These are phyloP conservation scores for Cacoxenus indagator DNA, from an alignment of 2,888 invertebrate species.

Conservation along the genomic window DNA sequence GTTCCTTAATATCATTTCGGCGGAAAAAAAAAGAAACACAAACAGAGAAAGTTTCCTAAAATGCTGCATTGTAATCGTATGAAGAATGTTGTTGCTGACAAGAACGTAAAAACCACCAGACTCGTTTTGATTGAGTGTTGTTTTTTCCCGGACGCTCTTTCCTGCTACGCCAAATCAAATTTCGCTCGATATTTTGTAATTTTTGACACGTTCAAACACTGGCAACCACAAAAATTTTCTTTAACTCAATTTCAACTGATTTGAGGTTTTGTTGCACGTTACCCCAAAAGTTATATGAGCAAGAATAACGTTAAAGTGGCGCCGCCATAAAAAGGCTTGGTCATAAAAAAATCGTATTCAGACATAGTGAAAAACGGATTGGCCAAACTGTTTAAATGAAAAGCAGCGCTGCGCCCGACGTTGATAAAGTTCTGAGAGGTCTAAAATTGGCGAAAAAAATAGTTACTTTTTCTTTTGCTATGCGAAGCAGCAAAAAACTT, in stretches of 20 bases:
- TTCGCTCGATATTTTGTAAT: constrained; percentile 8
- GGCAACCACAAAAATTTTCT: background rate
- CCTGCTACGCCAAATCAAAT: constrained; percentile 8
- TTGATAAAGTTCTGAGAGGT: background rate
- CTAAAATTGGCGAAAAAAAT: background rate
- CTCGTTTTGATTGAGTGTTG: constrained; percentile 4
- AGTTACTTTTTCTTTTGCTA: background rate
- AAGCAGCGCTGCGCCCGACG: background rate
- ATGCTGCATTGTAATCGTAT: background rate
- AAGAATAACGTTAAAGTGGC: background rate
- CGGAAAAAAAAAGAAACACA: background rate
- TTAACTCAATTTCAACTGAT: constrained; percentile 13
- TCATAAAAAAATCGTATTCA: background rate
- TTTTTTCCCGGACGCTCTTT: too few species aligned
- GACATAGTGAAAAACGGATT: too few species aligned
- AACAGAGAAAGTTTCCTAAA: background rate
- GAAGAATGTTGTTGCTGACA: background rate
- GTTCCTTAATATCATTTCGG: background rate
- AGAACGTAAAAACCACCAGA: background rate
- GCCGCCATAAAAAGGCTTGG: background rate
- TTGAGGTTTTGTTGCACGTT: constrained; percentile 8
- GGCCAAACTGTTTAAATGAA: background rate
- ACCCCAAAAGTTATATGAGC: background rate
- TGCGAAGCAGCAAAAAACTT: constrained; percentile 5
- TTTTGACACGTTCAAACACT: constrained; percentile 8